Evolutionary conservation across 2,113 vertebrate genomes (phyloP), one percentile per base, ranked within the genome.

Genomic region (Herpetotheres cachinnans): DNA sequence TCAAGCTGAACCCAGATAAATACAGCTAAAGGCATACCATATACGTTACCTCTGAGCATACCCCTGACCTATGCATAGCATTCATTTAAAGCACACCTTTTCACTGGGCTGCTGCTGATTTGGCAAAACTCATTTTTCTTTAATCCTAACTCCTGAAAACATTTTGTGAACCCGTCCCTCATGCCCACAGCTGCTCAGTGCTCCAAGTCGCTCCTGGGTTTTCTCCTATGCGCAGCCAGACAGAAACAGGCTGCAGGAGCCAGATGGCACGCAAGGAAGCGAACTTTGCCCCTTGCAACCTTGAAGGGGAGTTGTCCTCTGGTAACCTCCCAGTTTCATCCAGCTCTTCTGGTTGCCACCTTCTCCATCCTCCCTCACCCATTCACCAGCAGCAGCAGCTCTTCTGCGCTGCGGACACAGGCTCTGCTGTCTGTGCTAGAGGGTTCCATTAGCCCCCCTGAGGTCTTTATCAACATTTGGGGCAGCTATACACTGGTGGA

Each of bases 161-260:
- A 26, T 55, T n/a, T 63, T 42, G 30, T 0, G 2, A 36, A 50
- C 6, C 34, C 21, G 0, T 11, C 34, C 49, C 40, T 69, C 5
- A 0, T 49, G 16, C 30, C 52, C 32, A 26, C 56, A 82, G 76
- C 86, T 82, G 29, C 74, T 80, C 10, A 1, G 21, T 40, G 79
- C 65, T 83, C 44, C 12, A 3, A 47, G 34, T 13, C 6, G 3
- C 36, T 72, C 56, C 5, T 30, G 72, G 36, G 29, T 44, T 47
- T 89, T 69, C 56, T 59, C 38, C 63, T n/a, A 11, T 10, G 11
- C 8, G 9, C 49, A 83, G 71, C n/a, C 38, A 52, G 59, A 26
- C 2, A 5, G 36, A 66, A 62, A 21, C 6, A 80, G 55, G n/a
- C 46, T 58, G 72, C 20, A 29, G 63, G 38, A 92, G 50, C 34